Conservation (phyloP, 2,888 invertebrate genomes). For the Vanessa cardui region DNA sequence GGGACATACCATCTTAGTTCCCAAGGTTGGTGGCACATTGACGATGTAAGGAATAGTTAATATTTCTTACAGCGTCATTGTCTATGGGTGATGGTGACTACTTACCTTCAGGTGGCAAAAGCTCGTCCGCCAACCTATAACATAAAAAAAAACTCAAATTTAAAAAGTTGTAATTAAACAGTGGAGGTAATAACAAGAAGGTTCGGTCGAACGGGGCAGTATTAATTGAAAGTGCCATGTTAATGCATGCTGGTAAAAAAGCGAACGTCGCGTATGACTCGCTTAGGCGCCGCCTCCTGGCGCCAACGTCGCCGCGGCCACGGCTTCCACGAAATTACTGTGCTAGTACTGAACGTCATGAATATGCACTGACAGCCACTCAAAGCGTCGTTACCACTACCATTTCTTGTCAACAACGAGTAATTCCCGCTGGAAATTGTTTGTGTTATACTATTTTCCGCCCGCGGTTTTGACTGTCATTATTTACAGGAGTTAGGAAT, state of each 20-base stretch:
- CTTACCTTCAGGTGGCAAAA: no score
- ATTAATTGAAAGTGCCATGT: conserved; percentile 60
- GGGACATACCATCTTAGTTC: no score
- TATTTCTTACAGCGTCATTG: no score
- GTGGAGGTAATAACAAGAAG: conserved; percentile 12
- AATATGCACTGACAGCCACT: conserved; percentile 53
- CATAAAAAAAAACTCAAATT: not conserved
- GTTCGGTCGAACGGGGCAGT: conserved; percentile 38
- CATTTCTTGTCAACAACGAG: conserved; percentile 25
- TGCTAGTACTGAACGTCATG: conserved; percentile 63
- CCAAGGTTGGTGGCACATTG: no score
- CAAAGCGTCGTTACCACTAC: conserved; percentile 37
- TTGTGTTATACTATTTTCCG: not conserved
- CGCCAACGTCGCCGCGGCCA: conserved; percentile 62
- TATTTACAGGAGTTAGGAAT: no score
- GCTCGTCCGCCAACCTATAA: no score
- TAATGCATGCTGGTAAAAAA: conserved; percentile 59
- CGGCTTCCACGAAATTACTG: conserved; percentile 71
- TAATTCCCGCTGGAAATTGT: conserved; percentile 27
- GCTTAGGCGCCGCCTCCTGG: conserved; percentile 68
- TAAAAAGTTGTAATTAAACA: conserved; percentile 19
- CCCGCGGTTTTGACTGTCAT: no score
- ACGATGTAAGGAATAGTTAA: no score
- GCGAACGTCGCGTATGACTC: conserved; percentile 54
- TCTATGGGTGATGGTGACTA: no score